These are phyloP conservation scores for Oceanites oceanicus DNA, from an alignment of 2,113 vertebrate genomes.

Conservation along the genomic window DNA sequence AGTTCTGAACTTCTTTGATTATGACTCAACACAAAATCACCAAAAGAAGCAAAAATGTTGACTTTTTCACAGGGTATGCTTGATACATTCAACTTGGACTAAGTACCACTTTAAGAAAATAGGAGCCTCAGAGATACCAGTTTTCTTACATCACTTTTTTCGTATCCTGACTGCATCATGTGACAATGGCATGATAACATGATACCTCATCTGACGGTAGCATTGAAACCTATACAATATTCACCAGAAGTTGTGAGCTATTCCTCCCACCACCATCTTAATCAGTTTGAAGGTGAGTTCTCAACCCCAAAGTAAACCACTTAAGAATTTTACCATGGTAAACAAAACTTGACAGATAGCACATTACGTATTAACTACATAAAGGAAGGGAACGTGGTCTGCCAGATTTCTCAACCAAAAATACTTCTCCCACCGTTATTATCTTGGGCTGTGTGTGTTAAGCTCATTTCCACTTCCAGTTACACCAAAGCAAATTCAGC, in stretches of 20 bases:
- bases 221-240: not conserved
- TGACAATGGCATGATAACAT: not conserved
- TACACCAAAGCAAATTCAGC: not conserved
- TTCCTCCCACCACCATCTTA: not conserved
- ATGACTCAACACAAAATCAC: not conserved
- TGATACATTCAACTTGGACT: not conserved
- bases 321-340: not conserved
- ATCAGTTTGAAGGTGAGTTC: not conserved
- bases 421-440: not conserved
- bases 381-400: not conserved
- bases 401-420: conserved; percentile 46
- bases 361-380: not conserved
- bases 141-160: not conserved
- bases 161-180: not conserved
- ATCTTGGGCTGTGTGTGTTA: not conserved
- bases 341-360: conserved; percentile 19
- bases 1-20: not conserved
- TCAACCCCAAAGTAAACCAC: not conserved
- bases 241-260: not conserved
- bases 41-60: not conserved
- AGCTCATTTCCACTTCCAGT: not conserved
- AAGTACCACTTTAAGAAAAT: not conserved
- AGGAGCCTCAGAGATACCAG: not conserved
- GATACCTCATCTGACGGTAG: not conserved
- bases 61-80: not conserved